Conservation (phyloP, 2,888 invertebrate genomes). For the Venusia cambrica region DNA sequence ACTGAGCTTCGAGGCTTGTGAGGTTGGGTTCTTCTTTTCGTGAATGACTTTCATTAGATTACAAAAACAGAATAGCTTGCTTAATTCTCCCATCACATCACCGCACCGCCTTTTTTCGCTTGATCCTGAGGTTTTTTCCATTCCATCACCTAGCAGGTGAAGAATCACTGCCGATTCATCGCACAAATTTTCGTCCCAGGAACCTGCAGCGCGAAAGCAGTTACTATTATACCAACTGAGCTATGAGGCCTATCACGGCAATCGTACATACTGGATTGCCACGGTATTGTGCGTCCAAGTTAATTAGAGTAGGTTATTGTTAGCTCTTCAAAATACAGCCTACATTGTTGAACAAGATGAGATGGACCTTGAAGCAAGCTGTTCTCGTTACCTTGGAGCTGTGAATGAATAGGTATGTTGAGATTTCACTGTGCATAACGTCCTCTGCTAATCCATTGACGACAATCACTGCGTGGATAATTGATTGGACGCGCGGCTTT, state of each 20-base stretch:
- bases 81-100: too few species aligned
- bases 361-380: constrained; percentile 18
- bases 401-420: constrained; percentile 15
- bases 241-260: constrained; percentile 74
- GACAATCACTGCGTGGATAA: constrained; percentile 40
- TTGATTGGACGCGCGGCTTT: constrained; percentile 36
- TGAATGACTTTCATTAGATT: too few species aligned
- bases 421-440: constrained; percentile 15
- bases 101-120: too few species aligned
- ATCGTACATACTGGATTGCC: constrained; percentile 44
- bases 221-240: too few species aligned
- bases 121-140: too few species aligned
- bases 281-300: constrained; percentile 29
- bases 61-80: too few species aligned
- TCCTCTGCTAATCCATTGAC: constrained; percentile 29
- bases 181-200: too few species aligned
- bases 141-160: too few species aligned
- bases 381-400: constrained; percentile 12
- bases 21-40: too few species aligned
- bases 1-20: too few species aligned
- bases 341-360: constrained; percentile 6
- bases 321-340: constrained; percentile 5
- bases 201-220: too few species aligned
- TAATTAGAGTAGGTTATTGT: constrained; percentile 20
- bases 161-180: too few species aligned